Conservation (phyloP, 2,113 vertebrate genomes). For the Pteropus alecto region DNA sequence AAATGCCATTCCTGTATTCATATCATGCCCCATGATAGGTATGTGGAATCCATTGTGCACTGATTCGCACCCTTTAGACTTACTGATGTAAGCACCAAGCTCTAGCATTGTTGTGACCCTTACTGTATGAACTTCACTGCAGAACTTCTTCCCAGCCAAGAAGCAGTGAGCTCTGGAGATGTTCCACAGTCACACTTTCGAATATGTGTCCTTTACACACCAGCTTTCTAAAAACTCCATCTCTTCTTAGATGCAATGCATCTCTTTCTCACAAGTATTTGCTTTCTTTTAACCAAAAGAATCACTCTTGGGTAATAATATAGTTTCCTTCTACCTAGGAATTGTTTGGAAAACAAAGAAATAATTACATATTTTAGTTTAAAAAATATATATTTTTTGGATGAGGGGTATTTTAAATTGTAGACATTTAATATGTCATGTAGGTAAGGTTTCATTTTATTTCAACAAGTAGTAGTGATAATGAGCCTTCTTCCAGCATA, state of each 20-base stretch:
- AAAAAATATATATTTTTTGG: constrained; percentile 34
- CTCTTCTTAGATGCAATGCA: neutral
- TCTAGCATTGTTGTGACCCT: neutral
- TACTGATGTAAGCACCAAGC: neutral
- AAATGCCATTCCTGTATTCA: neutral
- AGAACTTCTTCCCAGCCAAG: neutral
- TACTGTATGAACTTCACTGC: neutral
- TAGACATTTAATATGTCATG: neutral
- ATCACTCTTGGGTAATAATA: constrained; percentile 73
- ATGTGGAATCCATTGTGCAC: neutral
- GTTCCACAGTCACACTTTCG: constrained; percentile 47
- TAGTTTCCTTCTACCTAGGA: constrained; percentile 74
- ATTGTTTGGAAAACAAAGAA: constrained; percentile 66
- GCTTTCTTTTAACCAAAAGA: constrained; percentile 64
- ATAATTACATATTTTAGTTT: constrained; percentile 46
- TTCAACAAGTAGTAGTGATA: neutral
- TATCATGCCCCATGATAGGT: neutral
- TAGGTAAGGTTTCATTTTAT: neutral
- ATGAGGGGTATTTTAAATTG: constrained; percentile 37
- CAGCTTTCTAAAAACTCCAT: constrained; percentile 21
- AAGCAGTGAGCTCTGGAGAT: constrained; percentile 6
- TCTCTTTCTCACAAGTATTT: constrained; percentile 35
- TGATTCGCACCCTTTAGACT: neutral
- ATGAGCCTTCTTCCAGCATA: neutral
- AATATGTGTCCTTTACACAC: constrained; percentile 55